Conservation (phyloP, 2,113 vertebrate genomes). For the Syngnathoides biaculeatus region DNA sequence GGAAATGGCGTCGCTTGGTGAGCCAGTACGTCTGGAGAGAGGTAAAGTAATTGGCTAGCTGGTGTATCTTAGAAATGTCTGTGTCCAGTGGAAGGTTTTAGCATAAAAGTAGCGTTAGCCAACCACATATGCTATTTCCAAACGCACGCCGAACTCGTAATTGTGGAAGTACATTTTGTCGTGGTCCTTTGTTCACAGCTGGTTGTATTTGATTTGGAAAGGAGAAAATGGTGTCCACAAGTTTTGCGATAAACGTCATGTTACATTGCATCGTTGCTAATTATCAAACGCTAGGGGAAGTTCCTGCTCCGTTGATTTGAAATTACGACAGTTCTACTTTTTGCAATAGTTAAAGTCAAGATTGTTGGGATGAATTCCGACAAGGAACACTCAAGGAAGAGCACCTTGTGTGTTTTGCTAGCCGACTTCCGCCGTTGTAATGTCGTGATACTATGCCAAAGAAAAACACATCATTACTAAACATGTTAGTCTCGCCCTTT, state of each 20-base stretch:
- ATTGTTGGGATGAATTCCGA: neutral
- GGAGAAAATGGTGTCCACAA: neutral
- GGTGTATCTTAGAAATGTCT: constrained; percentile 48
- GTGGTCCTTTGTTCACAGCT: neutral
- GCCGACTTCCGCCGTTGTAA: constrained; percentile 1
- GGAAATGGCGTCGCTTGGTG: constrained; percentile 82
- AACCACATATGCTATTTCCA: neutral
- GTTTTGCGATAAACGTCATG: neutral
- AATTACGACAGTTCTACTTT: neutral
- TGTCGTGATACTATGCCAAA: neutral
- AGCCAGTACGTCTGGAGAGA: constrained; percentile 88
- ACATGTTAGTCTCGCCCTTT: too few relatives aligned
- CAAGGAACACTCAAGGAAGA: neutral
- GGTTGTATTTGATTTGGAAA: neutral
- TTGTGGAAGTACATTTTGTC: neutral
- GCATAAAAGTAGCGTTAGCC: constrained; percentile 23
- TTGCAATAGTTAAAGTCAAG: neutral
- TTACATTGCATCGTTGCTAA: neutral
- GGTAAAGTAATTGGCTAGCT: constrained; percentile 75
- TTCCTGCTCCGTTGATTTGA: neutral
- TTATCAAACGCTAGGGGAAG: neutral
- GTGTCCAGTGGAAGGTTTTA: constrained; percentile 30
- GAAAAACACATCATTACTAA: neutral
- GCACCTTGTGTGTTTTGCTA: neutral
- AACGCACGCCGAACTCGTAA: neutral